These are phyloP conservation scores for Thryonomys swinderianus DNA, from an alignment of 2,113 vertebrate species.

Conservation along the genomic window DNA sequence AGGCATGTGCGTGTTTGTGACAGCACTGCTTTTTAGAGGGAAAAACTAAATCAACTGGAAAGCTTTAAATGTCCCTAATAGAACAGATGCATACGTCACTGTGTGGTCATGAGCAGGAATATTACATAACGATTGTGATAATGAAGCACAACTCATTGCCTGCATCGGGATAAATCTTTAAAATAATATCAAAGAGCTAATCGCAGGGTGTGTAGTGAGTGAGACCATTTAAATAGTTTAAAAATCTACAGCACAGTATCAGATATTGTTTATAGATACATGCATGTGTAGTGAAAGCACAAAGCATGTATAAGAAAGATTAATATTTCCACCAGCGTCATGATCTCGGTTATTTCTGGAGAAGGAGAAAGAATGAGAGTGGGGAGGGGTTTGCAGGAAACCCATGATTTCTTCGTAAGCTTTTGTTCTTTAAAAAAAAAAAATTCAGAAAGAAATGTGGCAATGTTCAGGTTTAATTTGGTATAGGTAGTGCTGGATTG, in stretches of 20 bases:
- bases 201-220: neutral
- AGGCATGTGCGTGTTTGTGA: neutral
- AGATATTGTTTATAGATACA: slow-evolving; percentile 48
- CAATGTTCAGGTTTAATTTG: slow-evolving; percentile 7
- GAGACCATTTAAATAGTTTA: slow-evolving; percentile 37
- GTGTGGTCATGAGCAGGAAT: neutral
- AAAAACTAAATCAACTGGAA: slow-evolving; percentile 21
- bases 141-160: slow-evolving; percentile 29
- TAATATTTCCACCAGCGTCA: neutral
- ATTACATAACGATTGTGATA: slow-evolving; percentile 26
- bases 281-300: slow-evolving; percentile 40
- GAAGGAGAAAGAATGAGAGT: neutral
- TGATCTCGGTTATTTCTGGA: slow-evolving; percentile 33
- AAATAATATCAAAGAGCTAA: slow-evolving; percentile 45
- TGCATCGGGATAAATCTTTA: slow-evolving; percentile 32
- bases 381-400: neutral
- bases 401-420: neutral
- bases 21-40: neutral
- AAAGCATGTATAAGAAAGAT: slow-evolving; percentile 34
- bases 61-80: slow-evolving; percentile 40
- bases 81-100: neutral
- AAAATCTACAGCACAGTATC: slow-evolving; percentile 27
- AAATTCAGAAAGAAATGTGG: neutral
- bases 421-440: slow-evolving; percentile 45
- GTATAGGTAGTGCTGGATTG: neutral